Percentiles rank a stretch among this genome's conserved stretches.
phyloP scores from a whole-genome alignment of 2,888 invertebrate species.

The Steinernema carpocapsae region DNA sequence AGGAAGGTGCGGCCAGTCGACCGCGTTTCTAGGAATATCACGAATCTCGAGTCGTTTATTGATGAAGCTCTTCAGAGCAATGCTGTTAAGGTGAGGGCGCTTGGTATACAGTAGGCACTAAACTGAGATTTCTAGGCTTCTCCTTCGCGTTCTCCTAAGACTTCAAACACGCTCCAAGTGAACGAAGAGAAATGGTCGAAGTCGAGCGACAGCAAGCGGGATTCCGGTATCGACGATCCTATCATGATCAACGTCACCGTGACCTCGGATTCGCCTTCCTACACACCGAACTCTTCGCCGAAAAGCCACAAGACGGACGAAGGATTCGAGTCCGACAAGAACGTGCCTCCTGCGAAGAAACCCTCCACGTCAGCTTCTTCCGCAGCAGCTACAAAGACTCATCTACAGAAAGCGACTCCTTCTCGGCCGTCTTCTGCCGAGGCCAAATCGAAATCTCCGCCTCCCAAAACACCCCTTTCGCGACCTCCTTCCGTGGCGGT shows the following conservation, averaged over 20 bases:
- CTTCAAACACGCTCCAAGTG: slow-evolving; percentile 13
- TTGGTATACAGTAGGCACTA: no score
- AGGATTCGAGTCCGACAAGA: slow-evolving; percentile 24
- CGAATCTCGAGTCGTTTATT: slow-evolving; percentile 39
- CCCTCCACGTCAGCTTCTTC: neutral
- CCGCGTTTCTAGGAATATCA: neutral
- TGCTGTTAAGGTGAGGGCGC: neutral
- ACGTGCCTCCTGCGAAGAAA: neutral
- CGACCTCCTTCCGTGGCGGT: neutral
- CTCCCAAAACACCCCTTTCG: neutral
- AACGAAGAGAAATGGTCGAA: slow-evolving; percentile 27
- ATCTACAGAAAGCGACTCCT: neutral
- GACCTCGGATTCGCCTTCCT: slow-evolving; percentile 36
- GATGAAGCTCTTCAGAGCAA: slow-evolving; percentile 37
- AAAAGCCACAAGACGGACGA: slow-evolving; percentile 25
- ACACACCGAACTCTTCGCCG: slow-evolving; percentile 34
- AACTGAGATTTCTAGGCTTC: neutral
- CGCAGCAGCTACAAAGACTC: neutral
- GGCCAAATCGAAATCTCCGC: neutral
- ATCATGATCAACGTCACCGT: slow-evolving; percentile 36
- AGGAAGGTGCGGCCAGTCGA: slow-evolving; percentile 19
- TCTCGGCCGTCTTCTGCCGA: neutral
- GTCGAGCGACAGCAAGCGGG: slow-evolving; percentile 35
- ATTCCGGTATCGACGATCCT: slow-evolving; percentile 38
- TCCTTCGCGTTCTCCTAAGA: neutral